Conservation (phyloP, 30 jellyfish, hydroid and myxozoan species). For the Aurelia coerulea region DNA sequence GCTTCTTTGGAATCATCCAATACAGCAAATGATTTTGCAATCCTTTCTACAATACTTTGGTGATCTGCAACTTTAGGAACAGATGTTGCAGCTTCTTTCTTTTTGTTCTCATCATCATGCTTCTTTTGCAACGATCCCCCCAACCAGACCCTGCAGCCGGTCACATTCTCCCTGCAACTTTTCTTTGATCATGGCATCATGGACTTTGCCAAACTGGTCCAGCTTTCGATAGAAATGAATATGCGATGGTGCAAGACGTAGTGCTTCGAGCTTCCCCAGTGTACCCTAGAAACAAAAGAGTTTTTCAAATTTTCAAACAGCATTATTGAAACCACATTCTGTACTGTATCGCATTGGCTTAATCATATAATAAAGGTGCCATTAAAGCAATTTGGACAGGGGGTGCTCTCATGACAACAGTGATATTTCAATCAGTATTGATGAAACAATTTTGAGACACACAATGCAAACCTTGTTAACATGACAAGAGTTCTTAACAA, state of each 20-base stretch:
- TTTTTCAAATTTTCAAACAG: not conserved
- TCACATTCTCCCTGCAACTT: not conserved
- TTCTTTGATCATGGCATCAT: not conserved
- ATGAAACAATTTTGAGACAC: no score
- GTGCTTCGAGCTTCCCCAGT: conserved; percentile 15
- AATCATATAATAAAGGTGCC: no score
- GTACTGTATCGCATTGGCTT: no score
- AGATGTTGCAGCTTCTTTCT: not conserved
- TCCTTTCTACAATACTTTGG: not conserved
- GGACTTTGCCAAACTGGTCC: conserved; percentile 21
- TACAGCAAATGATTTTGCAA: no score
- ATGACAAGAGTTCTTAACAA: no score
- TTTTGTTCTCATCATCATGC: not conserved
- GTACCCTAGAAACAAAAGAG: conserved; percentile 13
- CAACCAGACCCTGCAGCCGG: not conserved
- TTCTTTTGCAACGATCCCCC: not conserved
- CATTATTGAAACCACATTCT: no score
- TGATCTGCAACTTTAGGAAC: not conserved
- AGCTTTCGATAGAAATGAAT: conserved; percentile 25
- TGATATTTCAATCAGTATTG: no score
- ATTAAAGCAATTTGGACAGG: no score
- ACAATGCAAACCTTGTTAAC: no score
- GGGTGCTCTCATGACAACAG: no score
- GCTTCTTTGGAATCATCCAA: no score
- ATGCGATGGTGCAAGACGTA: conserved; percentile 22